Evolutionary conservation across 1,140 invertebrate genomes (phyloP).

Genomic region (Microplitis mediator): DNA sequence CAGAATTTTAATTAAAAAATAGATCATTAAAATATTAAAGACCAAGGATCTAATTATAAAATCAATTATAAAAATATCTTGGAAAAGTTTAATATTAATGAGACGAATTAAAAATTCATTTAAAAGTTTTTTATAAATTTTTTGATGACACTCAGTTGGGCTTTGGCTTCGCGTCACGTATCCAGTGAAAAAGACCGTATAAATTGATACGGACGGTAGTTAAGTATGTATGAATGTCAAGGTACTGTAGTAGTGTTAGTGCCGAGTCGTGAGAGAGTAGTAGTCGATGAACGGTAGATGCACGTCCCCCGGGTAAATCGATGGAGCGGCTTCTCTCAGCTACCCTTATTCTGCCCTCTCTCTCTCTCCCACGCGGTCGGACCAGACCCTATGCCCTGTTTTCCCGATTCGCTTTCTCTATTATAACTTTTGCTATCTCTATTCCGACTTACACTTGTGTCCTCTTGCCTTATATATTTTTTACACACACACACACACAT

Average conservation of each 20-base stretch:
- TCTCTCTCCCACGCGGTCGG: background rate
- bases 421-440: background rate
- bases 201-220: background rate
- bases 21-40: too few species aligned
- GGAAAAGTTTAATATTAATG: too few species aligned
- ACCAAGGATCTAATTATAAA: too few species aligned
- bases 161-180: background rate
- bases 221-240: background rate
- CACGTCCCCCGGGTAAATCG: constrained; percentile 33
- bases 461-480: too few species aligned
- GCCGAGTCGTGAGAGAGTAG: background rate
- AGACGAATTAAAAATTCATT: too few species aligned
- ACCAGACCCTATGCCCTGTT: background rate
- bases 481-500: too few species aligned
- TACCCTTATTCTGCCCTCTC: constrained; percentile 5
- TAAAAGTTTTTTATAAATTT: background rate
- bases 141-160: background rate
- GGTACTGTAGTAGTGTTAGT: background rate
- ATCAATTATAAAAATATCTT: too few species aligned
- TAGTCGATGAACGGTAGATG: constrained; percentile 12
- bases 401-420: background rate
- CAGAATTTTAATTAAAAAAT: too few species aligned
- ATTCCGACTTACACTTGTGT: background rate
- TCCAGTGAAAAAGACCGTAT: background rate
- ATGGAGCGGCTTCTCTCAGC: constrained; percentile 26